Base-by-base conservation (phyloP, 2,888 invertebrate species). In the Plemyria rubiginata region DNA sequence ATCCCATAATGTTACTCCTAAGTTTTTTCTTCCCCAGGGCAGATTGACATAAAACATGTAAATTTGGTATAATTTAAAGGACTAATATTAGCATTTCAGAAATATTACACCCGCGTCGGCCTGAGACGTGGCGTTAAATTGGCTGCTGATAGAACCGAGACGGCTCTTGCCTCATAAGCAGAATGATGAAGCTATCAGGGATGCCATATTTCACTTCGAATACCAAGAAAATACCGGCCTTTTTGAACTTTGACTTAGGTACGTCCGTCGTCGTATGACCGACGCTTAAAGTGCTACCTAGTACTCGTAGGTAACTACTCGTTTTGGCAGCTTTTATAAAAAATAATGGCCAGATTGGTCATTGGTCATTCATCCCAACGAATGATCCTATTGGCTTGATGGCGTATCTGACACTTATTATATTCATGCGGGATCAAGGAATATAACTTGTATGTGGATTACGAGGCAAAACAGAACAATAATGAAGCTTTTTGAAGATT, bases 111-210 rank as follows among this genome's bases (percentile, higher is more conserved):
- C 69, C 74, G 73, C 79, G 80, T 82, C 79, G 77, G 29, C 50
- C 76, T 76, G 81, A 80, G 87, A 86, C 88, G 83, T 80, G 78
- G 88, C 90, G 90, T 88, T 87, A 91, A 91, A 91, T 91, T 90
- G 88, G 78, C 80, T 85, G 67, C 70, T 72, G 82, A 82, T 82
- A 75, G 74, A 73, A 72, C 70, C 54, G 28, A 32, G 59, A 38
- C 51, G 70, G 58, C 66, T 59, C 62, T 66, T 67, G 65, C 67
- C 70, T 66, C 63, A 60, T 66, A 63, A 66, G 62, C 62, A 60
- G 55, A 36, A 64, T 68, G 66, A 68, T 67, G 63, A 45, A 56
- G 59, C 65, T 53, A 49, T 54, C 54, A 68, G 45, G 54, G 29
- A 51, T 52, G 52, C 59, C 55, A 55, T 67, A 62, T 64, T 60